phyloP scores from a whole-genome alignment of 2,888 invertebrate species.

The Acronicta alni region DNA sequence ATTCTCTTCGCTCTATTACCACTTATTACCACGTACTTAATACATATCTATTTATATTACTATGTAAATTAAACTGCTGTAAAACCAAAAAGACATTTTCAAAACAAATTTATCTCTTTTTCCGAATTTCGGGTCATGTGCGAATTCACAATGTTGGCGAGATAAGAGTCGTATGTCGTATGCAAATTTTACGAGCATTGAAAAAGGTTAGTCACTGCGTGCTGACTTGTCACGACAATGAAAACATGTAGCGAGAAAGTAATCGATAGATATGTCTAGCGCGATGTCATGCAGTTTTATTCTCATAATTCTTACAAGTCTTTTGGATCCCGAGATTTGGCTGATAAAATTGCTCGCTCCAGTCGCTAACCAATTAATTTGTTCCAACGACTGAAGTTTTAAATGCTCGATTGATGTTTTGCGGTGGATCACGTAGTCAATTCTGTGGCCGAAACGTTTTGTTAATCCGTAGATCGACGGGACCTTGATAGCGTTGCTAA shows the following conservation, averaged over 20 bases:
- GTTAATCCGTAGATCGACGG: conserved; percentile 53
- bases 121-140: conserved; percentile 11
- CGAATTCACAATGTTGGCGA: conserved; percentile 19
- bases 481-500: conserved; percentile 65
- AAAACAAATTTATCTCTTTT: conserved; percentile 17
- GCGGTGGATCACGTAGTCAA: conserved; percentile 26
- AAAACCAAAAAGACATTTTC: background rate
- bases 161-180: conserved; percentile 39
- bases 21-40: too few species aligned
- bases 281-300: conserved; percentile 49
- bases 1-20: background rate
- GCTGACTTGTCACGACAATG: conserved; percentile 44
- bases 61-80: too few species aligned
- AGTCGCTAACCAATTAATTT: conserved; percentile 30
- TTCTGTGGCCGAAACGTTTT: conserved; percentile 23
- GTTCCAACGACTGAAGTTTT: conserved; percentile 31
- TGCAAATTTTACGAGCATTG: conserved; percentile 31
- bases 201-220: conserved; percentile 35
- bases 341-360: conserved; percentile 20
- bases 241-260: conserved; percentile 52
- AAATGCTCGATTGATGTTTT: conserved; percentile 31
- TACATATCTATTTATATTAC: too few species aligned
- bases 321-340: conserved; percentile 18
- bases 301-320: conserved; percentile 45
- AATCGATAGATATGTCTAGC: conserved; percentile 71